Evolutionary conservation across 2,888 invertebrate genomes (phyloP).

Genomic region (Cheiracanthium punctorium): DNA sequence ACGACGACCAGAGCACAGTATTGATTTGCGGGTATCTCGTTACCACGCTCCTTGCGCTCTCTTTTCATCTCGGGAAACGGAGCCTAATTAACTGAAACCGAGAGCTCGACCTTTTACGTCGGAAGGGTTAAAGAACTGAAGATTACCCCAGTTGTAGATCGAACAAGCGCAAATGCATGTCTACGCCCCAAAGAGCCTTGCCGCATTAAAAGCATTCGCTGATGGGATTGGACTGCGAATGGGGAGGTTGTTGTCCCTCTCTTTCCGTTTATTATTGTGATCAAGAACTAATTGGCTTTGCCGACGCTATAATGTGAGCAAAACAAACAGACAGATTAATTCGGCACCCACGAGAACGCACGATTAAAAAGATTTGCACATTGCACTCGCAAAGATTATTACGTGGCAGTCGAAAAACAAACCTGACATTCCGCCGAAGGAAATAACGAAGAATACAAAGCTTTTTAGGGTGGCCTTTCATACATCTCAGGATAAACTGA

Average conservation of each 20-base stretch:
- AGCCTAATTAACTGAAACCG: conserved; percentile 68
- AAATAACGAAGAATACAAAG: conserved; percentile 1
- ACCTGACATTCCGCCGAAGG: background rate
- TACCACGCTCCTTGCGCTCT: conserved; percentile 35
- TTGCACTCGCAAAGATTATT: conserved; percentile 65
- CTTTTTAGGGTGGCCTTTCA: background rate
- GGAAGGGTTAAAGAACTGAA: conserved; percentile 68
- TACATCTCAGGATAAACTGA: conserved; percentile 55
- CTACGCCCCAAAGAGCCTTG: conserved; percentile 46
- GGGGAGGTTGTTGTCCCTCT: background rate
- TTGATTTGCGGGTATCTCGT: conserved; percentile 69
- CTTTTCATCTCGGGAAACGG: conserved; percentile 66
- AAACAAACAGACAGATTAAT: conserved; percentile 58
- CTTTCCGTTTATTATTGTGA: conserved; percentile 56
- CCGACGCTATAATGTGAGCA: conserved; percentile 45
- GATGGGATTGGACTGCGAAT: conserved; percentile 61
- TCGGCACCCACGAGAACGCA: conserved; percentile 42
- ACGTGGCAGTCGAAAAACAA: conserved; percentile 39
- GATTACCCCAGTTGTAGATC: conserved; percentile 65
- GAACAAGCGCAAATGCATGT: conserved; percentile 50
- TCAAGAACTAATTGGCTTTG: conserved; percentile 67
- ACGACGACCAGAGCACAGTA: conserved; percentile 54
- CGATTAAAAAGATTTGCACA: conserved; percentile 64
- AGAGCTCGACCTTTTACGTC: conserved; percentile 67
- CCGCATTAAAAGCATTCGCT: conserved; percentile 63